Evolutionary conservation across 2,888 invertebrate genomes (phyloP).

Genomic region (Melipona beecheii): DNA sequence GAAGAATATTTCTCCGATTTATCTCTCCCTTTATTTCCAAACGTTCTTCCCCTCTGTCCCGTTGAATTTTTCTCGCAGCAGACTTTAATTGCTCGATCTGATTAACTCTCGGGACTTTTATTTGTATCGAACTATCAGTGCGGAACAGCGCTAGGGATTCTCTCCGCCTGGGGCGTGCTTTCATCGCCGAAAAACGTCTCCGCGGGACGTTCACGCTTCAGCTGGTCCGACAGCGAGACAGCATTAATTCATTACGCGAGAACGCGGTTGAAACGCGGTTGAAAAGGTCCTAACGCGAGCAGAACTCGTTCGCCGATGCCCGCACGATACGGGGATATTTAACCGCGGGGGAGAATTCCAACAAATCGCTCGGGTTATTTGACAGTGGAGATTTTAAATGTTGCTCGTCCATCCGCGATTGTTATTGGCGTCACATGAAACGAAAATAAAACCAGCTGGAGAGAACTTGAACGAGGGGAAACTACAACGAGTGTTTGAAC

Average conservation of each 20-base stretch:
- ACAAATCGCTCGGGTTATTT: background rate
- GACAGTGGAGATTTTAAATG: background rate
- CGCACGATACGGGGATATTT: background rate
- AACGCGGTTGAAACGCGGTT: slow-evolving; percentile 1
- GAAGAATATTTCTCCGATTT: background rate
- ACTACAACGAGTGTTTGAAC: background rate
- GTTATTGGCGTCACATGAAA: background rate
- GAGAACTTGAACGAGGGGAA: background rate
- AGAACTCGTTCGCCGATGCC: slow-evolving; percentile 13
- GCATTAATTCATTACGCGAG: slow-evolving; percentile 19
- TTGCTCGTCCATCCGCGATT: background rate
- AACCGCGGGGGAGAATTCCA: background rate
- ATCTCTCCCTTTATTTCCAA: background rate
- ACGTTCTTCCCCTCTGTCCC: background rate
- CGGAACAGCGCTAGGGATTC: too few relatives aligned
- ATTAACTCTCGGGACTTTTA: background rate
- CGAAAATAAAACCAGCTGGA: background rate
- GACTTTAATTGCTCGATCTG: background rate
- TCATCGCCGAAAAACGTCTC: background rate
- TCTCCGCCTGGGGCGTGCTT: background rate
- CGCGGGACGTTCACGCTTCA: slow-evolving; percentile 10
- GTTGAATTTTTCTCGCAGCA: too few relatives aligned
- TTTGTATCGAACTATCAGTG: background rate
- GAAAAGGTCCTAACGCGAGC: slow-evolving; percentile 21
- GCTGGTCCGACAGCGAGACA: slow-evolving; percentile 5